Evolutionary conservation across 35 echinoderm and acorn worm genomes (phyloP), one percentile per base, ranked within the genome.

Genomic region (Diadema setosum): DNA sequence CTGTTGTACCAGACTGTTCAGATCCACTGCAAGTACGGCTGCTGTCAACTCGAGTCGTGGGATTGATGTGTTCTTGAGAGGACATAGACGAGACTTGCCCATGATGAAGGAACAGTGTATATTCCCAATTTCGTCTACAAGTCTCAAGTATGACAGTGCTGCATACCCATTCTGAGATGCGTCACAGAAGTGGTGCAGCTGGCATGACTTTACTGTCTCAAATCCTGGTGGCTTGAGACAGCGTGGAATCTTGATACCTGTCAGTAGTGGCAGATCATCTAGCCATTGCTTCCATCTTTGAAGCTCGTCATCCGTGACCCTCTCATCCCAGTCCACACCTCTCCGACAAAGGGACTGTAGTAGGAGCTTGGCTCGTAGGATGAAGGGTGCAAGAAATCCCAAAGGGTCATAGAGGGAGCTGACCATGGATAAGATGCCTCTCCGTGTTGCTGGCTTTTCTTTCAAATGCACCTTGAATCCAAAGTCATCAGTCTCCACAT

Each of bases 21-120:
- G 5, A 29, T 30, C 55, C 24, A 93, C 85, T 25, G 80, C 78
- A 39, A 83, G 20, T 17, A 82, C 80, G 36, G 91, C 85, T 56
- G 80, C 91, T 44, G 64, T 73, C 36, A 88, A 44, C 26, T 93
- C 85, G 43, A 93, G 78, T 25, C 76, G 33, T 18, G 76, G 76
- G 57, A 93, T 88, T 11, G 76, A 88, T 36, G 80, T 65, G 16
- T 75, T 37, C 65, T 84, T 24, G 9, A 80, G 37, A 6, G 81
- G 81, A 58, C n/a, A 49, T 7, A 83, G 29, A 42, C 81, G 29
- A 12, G 61, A 37, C 31, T 87, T 87, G 8, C 63, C 44, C 85
- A 87, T 87, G 1, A 94, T 65, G 39, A 94, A 86, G 5, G 52
- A 81, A 32, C 87, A 94, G 46, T 80, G 63, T 4, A 86, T 75